Evolutionary conservation across 2,113 vertebrate species (phyloP), one percentile per base, ranked within the genome.

Genomic region (Pomatorhinus ruficollis): DNA sequence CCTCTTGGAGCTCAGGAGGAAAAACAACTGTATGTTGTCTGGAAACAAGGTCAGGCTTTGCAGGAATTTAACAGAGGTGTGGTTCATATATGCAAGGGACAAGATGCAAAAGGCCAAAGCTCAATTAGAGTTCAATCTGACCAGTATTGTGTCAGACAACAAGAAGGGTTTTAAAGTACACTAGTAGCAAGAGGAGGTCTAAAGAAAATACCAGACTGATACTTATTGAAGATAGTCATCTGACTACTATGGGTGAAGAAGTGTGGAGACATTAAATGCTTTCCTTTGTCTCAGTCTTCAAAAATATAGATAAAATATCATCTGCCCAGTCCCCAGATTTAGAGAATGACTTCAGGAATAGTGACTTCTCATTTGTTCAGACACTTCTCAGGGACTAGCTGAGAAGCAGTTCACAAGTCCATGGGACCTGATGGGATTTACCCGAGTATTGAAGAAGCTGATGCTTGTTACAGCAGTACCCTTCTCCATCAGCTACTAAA

Each of bases 391-490:
- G 30, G 19, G 3, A 63, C 5, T 24, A 60, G 27, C 6, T 45
- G 21, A 40, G 24, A 45, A 71, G 16, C 31, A 77, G 45, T 30
- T 60, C 56, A 23, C 3, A 60, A 77, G 53, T 35, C 22, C 18
- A 37, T 1, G 2, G 37, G 27, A 44, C 23, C 22, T 17, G 19
- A 52, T 8, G 22, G 27, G 10, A 65, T 59, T 37, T 23, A 44
- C 19, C 9, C 0, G 1, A 33, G 8, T 33, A 71, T 12, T 8
- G 19, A 81, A 45, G 30, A 47, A 30, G 21, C 0, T 39, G 13
- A 44, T 1, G 0, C 7, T 61, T 50, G 11, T 35, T 61, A 86
- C 0, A 0, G 40, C 19, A 65, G 10, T 24, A 77, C 5, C 10
- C 18, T 6, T 28, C 17, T 31, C 2, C 4, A 40, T 23, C 16